A percentile compares a stretch with the other conserved stretches of the same genome.
Evolutionary conservation across 2,888 invertebrate genomes (phyloP).

Genomic region (Dendrolimus pini): DNA sequence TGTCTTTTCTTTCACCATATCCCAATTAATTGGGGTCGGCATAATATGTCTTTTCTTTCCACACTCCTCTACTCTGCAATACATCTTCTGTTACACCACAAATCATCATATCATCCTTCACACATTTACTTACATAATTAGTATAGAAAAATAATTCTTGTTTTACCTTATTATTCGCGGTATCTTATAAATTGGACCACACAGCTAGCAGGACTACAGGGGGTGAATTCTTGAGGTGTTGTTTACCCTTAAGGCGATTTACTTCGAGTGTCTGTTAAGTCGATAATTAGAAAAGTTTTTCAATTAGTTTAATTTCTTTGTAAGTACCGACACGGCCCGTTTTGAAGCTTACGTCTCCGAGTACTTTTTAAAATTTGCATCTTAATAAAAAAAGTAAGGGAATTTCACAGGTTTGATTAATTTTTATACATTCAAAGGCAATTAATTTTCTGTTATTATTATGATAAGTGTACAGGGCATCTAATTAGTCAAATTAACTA

Average conservation of each 20-base stretch:
- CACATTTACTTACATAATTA: too few relatives aligned
- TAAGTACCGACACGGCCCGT: constrained; percentile 52
- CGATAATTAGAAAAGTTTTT: constrained; percentile 76
- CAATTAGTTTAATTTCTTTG: constrained; percentile 73
- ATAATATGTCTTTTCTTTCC: too few relatives aligned
- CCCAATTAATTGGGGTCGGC: too few relatives aligned
- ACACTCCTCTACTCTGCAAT: too few relatives aligned
- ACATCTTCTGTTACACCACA: too few relatives aligned
- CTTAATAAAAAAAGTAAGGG: constrained; percentile 17
- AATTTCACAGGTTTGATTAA: constrained; percentile 3
- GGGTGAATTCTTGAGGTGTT: constrained; percentile 68
- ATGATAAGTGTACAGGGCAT: too few relatives aligned
- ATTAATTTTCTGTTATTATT: too few relatives aligned
- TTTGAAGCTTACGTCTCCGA: constrained; percentile 56
- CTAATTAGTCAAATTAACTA: too few relatives aligned
- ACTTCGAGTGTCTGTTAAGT: constrained; percentile 71
- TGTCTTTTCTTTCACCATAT: too few relatives aligned
- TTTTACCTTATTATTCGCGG: background rate
- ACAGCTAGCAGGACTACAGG: constrained; percentile 28
- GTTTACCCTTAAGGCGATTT: constrained; percentile 73
- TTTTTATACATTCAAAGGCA: too few relatives aligned
- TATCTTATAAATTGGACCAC: constrained; percentile 11
- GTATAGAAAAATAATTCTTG: background rate
- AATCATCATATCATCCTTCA: too few relatives aligned
- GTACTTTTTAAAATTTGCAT: constrained; percentile 1